Base-by-base conservation (phyloP, 2,888 invertebrate species). In the Cosmopolites sordidus region DNA sequence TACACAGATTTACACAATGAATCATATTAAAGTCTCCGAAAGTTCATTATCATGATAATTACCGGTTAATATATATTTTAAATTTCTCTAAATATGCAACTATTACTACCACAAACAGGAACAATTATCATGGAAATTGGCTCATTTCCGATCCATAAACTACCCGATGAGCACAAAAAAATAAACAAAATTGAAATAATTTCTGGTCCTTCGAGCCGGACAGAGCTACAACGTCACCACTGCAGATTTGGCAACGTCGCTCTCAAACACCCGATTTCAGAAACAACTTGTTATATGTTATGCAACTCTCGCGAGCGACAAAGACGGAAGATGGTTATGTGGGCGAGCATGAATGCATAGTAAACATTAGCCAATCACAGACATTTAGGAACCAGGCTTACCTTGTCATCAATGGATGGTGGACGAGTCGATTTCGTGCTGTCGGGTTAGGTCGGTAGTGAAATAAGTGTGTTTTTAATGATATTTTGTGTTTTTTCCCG, bases 371-470 rank as follows among this genome's bases (percentile, higher is more conserved):
- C 83, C 83, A 82, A 82, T 83, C 79, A 78, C 76, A 76, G 73
- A 72, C 75, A 76, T 77, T 77, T 77, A 76, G 73, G 65, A 68
- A 69, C 76, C 76, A 78, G 78, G 78, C 80, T 80, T 80, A 80
- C 81, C 82, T 82, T 82, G 82, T 82, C 82, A 83, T 83, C 82
- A 83, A 83, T 83, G 82, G 80, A 79, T 78, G 77, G 78, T 77
- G 79, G 82, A 74, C 77, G 76, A 79, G 79, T 81, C 79, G 77
- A 81, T 75, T 74, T 70, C 68, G 63, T 69, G 69, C 67, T 64
- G 62, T 66, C 68, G 73, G 75, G 64, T 64, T 54, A 49, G 62
- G 59, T 51, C 9, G 53, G 40, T 56, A 43, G 49, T n/a, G 37
- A 8, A 27, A 15, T 47, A 42, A 40, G 14, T 14, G 18, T 16